Conservation (phyloP, 2,797 vertebrate species). For the Cyclura pinguis region DNA sequence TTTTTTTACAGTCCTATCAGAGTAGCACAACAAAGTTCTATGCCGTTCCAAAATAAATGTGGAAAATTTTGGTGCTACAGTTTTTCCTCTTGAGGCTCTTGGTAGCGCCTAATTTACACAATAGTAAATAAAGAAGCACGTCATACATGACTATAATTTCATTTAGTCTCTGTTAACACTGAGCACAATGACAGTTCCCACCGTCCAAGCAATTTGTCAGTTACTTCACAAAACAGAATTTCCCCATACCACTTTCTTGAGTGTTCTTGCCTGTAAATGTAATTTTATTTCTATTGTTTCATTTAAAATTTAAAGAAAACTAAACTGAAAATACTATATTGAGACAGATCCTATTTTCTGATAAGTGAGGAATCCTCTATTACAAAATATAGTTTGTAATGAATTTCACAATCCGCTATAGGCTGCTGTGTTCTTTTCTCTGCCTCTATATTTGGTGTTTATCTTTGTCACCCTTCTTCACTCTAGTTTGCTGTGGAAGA, state of each 20-base stretch:
- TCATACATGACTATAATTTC: slow-evolving; percentile 39
- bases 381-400: neutral
- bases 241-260: fast-evolving
- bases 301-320: neutral
- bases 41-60: slow-evolving; percentile 1
- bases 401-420: neutral
- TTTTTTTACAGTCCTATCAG: neutral
- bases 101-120: slow-evolving; percentile 32
- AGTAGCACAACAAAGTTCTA: neutral
- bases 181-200: neutral
- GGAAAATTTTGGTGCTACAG: neutral
- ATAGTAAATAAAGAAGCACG: neutral
- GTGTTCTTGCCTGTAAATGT: fast-evolving
- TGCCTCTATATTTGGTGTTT: neutral
- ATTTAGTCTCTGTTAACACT: slow-evolving; percentile 20
- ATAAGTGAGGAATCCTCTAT: neutral
- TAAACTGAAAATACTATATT: neutral
- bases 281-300: neutral
- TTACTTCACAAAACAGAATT: neutral
- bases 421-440: neutral
- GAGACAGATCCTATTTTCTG: neutral
- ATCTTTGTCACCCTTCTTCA: neutral
- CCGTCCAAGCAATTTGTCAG: slow-evolving; percentile 1
- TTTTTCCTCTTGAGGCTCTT: slow-evolving; percentile 35
- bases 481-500: neutral